Base-by-base conservation (phyloP, 2,888 invertebrate species). In the Heliconius cydno region DNA sequence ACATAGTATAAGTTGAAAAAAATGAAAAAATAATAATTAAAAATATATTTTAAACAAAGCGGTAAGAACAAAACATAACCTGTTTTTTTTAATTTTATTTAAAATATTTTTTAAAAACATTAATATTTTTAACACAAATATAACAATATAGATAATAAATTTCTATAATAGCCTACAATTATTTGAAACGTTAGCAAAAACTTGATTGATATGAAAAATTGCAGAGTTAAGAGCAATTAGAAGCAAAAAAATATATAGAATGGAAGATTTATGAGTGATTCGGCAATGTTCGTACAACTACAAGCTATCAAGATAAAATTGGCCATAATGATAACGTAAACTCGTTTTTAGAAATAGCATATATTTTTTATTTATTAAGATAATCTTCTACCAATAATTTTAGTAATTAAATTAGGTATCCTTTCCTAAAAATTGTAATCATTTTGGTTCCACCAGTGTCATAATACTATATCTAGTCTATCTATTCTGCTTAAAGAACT, bases 151-250 rank as follows among this genome's bases (percentile, higher is more conserved):
- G 1, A 68, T 68, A 68, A 38, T 38, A 67, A 67, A 38, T 38
- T 12, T 38, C 38, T 12, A 38, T 68, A n/a, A 38, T 38, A 38
- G 38, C 19, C 10, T 13, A 38, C 68, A 68, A 68, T 68, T 38
- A 68, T 38, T 68, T n/a, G 10, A 22, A 38, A 68, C 68, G 30
- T 12, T 38, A 38, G n/a, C 68, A 68, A 68, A 68, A 38, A 68
- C 38, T n/a, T 38, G 68, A n/a, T 38, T 68, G 38, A 38, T 38
- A 68, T 5, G 1, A n/a, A 68, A 68, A 68, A 68, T 38, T 68
- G n/a, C 38, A 13, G 10, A 22, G n/a, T 38, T 68, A 34, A 38
- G n/a, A 38, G 38, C 38, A 12, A 68, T 38, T 68, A 38, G n/a
- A n/a, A 13, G 38, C 34, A 38, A 67, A 68, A 68, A 68, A 68